Percentiles rank a stretch among this genome's conserved stretches.
Evolutionary conservation across 2,888 invertebrate genomes (phyloP).

Genomic region (Drosophila birchii): DNA sequence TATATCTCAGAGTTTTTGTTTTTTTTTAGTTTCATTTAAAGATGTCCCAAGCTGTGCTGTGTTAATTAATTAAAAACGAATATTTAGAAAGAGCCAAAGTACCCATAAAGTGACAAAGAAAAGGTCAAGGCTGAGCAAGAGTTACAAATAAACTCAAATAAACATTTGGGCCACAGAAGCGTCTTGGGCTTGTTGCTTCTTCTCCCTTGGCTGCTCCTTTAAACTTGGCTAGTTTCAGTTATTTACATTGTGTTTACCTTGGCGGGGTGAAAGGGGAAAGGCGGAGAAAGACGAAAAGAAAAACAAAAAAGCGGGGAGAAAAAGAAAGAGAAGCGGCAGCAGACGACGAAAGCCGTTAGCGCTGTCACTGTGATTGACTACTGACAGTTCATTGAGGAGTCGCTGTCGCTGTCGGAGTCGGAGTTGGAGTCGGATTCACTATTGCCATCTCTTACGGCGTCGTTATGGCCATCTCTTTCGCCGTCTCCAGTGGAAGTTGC

Average conservation of each 20-base stretch:
- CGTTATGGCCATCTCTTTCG: slow-evolving; percentile 14
- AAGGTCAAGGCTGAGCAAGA: slow-evolving; percentile 10
- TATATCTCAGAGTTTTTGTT: too few relatives aligned
- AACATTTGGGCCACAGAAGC: slow-evolving; percentile 9
- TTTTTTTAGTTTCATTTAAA: too few relatives aligned
- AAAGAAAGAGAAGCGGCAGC: slow-evolving; percentile 19
- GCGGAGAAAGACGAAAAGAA: not conserved
- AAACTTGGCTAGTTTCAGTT: slow-evolving; percentile 4
- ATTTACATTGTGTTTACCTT: slow-evolving; percentile 27
- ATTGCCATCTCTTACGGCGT: not conserved
- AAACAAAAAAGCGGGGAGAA: not conserved
- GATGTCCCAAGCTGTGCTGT: too few relatives aligned
- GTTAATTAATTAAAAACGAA: too few relatives aligned
- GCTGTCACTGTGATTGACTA: slow-evolving; percentile 47
- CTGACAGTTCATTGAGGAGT: slow-evolving; percentile 46
- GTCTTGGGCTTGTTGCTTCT: not conserved
- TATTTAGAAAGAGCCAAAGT: too few relatives aligned
- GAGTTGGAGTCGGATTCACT: slow-evolving; percentile 1
- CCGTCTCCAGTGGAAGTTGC: not conserved
- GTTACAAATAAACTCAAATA: slow-evolving; percentile 6
- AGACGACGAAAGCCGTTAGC: slow-evolving; percentile 46
- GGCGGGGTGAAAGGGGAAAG: not conserved
- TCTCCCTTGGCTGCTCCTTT: not conserved
- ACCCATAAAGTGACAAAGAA: too few relatives aligned
- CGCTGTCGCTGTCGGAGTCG: slow-evolving; percentile 7